Evolutionary conservation across 92 coral and sea anemone genomes (phyloP), one percentile per base, ranked within the genome.

Genomic region (Montipora capitata): DNA sequence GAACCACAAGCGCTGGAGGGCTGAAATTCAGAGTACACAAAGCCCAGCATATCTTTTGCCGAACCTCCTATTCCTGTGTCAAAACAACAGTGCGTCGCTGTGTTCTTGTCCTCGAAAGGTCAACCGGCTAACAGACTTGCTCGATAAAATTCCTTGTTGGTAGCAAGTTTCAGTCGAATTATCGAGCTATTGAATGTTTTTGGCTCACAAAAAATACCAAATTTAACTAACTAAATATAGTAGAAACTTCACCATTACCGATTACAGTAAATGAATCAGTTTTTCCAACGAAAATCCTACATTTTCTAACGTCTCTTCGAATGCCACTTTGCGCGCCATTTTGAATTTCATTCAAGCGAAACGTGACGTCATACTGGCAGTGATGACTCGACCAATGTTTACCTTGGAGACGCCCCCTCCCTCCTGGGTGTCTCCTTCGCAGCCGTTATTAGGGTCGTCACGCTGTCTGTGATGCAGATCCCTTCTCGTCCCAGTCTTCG

Each of bases 401-500:
- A 41, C 45, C 58, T 49, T 72, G 58, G 77, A 72, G 57, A 72
- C 77, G 58, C 77, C 58, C 77, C 58, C 77, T 72, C 77, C 77
- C 77, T 72, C 58, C 77, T 72, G 77, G 27, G n/a, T n/a, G n/a
- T n/a, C n/a, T n/a, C n/a, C n/a, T n/a, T n/a, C n/a, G n/a, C n/a
- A n/a, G n/a, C n/a, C n/a, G n/a, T n/a, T n/a, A n/a, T n/a, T n/a
- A n/a, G n/a, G n/a, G n/a, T n/a, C n/a, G n/a, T n/a, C n/a, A n/a
- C n/a, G n/a, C n/a, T n/a, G n/a, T n/a, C n/a, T n/a, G n/a, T n/a
- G n/a, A n/a, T n/a, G n/a, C n/a, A n/a, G n/a, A n/a, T n/a, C n/a
- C n/a, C n/a, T n/a, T 18, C 39, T 57, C 38, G 72, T 59, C 38
- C 79, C 87, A 83, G 87, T 5, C 87, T 72, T 71, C 48, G 40